Conservation (phyloP, 1,140 invertebrate species). For the Dendrolimus kikuchii region DNA sequence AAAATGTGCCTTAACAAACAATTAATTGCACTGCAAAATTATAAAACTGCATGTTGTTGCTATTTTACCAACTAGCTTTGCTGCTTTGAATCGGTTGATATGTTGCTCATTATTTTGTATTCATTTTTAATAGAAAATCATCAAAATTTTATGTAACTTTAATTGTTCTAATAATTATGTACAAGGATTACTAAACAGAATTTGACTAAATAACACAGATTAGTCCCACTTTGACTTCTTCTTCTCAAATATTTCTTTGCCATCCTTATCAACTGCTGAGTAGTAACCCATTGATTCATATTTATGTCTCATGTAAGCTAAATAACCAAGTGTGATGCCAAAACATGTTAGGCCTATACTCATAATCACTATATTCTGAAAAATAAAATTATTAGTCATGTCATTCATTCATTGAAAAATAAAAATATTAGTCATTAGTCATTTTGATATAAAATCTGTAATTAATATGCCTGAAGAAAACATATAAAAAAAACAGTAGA, state of each 20-base stretch:
- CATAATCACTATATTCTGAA: conserved; percentile 88
- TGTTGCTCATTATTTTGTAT: no score
- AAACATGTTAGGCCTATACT: conserved; percentile 80
- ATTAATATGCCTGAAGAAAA: neutral
- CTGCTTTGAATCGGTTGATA: no score
- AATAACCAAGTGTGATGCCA: conserved; percentile 81
- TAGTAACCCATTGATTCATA: conserved; percentile 86
- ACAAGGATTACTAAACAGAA: neutral
- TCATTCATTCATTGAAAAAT: conserved; percentile 68
- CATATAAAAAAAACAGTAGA: no score
- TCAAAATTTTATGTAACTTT: no score
- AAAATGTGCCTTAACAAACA: no score
- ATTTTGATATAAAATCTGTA: neutral
- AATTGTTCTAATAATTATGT: neutral
- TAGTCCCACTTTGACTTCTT: conserved; percentile 86
- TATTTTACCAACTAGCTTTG: no score
- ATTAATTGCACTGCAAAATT: no score
- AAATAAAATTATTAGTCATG: conserved; percentile 37
- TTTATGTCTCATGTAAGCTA: conserved; percentile 85
- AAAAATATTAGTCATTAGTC: conserved; percentile 20
- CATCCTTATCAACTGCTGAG: conserved; percentile 81
- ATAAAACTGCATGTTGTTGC: no score
- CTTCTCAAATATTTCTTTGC: conserved; percentile 80
- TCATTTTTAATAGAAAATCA: no score
- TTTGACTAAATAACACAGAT: conserved; percentile 1